Percentiles rank a stretch among this genome's conserved stretches.
phyloP scores from a whole-genome alignment of 2,797 vertebrate species.

The Thunnus albacares region DNA sequence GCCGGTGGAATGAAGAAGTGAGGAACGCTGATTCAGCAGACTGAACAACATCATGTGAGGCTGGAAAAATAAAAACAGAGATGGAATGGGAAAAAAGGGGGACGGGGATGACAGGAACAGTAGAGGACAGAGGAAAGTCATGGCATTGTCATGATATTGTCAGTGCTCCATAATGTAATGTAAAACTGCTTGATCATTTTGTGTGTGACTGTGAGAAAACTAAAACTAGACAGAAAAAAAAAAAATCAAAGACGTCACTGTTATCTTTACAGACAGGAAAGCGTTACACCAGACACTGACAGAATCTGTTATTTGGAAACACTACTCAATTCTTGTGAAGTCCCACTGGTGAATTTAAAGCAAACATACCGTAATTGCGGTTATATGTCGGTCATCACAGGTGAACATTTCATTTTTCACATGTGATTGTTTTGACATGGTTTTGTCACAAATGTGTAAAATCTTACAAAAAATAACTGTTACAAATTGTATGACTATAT shows the following conservation, averaged over 20 bases:
- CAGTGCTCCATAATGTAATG: neutral
- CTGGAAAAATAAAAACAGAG: slow-evolving; percentile 34
- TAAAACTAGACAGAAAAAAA: neutral
- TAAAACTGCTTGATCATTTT: neutral
- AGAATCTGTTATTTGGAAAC: neutral
- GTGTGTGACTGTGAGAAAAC: neutral
- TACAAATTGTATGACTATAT: slow-evolving; percentile 12
- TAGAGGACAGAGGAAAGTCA: neutral
- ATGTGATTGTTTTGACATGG: neutral
- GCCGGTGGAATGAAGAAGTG: slow-evolving; percentile 29
- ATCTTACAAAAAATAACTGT: slow-evolving; percentile 4
- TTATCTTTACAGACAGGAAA: slow-evolving; percentile 14
- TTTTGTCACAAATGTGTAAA: neutral
- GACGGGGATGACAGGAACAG: neutral
- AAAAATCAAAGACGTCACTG: neutral
- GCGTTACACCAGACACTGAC: neutral
- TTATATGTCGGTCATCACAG: neutral
- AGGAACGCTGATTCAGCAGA: slow-evolving; percentile 52
- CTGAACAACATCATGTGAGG: slow-evolving; percentile 35
- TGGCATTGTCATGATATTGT: neutral
- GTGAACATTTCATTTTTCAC: slow-evolving; percentile 4
- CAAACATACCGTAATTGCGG: neutral
- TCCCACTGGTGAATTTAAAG: neutral
- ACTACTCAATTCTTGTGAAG: slow-evolving; percentile 19
- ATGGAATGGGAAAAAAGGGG: neutral